Percentiles rank a stretch among this genome's conserved stretches.
Evolutionary conservation across 2,113 vertebrate genomes (phyloP).

Genomic region (Sceloporus undulatus): DNA sequence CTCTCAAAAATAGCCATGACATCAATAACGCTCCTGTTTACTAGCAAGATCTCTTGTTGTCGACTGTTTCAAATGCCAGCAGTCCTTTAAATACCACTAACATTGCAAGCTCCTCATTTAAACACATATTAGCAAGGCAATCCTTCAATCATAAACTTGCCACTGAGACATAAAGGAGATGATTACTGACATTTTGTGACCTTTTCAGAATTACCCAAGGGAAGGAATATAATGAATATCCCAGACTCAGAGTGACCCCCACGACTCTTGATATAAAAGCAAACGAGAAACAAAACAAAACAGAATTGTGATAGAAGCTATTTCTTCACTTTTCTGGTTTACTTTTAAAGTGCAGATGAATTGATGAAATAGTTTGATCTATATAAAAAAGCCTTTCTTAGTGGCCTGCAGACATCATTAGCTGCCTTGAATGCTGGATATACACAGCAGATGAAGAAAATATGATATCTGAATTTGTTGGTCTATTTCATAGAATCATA

Average conservation of each 20-base stretch:
- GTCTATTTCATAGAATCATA: too few relatives aligned
- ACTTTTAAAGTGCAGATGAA: constrained; percentile 44
- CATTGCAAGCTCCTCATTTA: constrained; percentile 67
- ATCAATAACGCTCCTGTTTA: constrained; percentile 43
- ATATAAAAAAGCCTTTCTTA: constrained; percentile 15
- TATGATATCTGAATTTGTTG: constrained; percentile 6
- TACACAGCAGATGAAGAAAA: background rate
- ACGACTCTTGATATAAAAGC: constrained; percentile 38
- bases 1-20: constrained; percentile 29
- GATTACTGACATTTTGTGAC: constrained; percentile 76
- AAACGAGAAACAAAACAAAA: constrained; percentile 39
- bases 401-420: background rate
- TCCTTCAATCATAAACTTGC: constrained; percentile 76
- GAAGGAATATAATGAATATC: constrained; percentile 76
- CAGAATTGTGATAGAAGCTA: constrained; percentile 28
- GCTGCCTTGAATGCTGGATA: background rate
- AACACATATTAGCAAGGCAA: constrained; percentile 65
- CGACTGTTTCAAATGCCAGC: constrained; percentile 71
- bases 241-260: constrained; percentile 65
- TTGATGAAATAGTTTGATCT: constrained; percentile 5
- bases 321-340: background rate
- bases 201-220: constrained; percentile 79
- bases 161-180: constrained; percentile 65
- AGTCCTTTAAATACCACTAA: constrained; percentile 73
- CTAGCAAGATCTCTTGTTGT: constrained; percentile 55